These are phyloP conservation scores for Mellivora capensis DNA, from an alignment of 2,113 vertebrate species.

Conservation along the genomic window DNA sequence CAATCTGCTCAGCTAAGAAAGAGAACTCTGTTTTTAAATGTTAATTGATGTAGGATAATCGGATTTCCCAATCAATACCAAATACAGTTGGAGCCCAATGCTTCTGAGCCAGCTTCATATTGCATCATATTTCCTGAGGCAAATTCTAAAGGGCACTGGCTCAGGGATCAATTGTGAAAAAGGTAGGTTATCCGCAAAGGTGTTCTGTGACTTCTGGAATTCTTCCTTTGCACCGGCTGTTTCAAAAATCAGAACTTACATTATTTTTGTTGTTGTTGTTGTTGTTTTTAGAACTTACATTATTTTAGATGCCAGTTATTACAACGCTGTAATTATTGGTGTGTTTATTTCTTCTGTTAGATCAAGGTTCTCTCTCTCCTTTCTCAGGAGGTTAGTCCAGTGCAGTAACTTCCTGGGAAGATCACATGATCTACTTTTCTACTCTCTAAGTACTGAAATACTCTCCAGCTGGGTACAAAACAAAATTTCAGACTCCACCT, in stretches of 20 bases:
- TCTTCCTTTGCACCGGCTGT: background rate
- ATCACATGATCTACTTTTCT: background rate
- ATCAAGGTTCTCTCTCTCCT: background rate
- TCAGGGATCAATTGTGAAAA: background rate
- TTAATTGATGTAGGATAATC: background rate
- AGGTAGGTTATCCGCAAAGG: background rate
- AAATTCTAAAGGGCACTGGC: background rate
- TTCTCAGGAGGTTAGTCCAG: background rate
- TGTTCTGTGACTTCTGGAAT: background rate
- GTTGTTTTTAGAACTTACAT: background rate
- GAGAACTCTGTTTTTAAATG: slow-evolving; percentile 2
- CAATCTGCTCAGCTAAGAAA: background rate
- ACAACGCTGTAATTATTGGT: background rate
- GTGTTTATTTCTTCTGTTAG: background rate
- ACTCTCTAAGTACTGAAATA: background rate
- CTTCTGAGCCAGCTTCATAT: background rate
- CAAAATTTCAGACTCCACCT: background rate
- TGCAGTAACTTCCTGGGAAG: background rate
- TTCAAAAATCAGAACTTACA: background rate
- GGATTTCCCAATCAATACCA: slow-evolving; percentile 38
- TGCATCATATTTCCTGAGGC: background rate
- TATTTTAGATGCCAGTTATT: background rate
- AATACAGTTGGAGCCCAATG: background rate
- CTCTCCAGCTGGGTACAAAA: background rate
- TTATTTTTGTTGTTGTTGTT: no score